Percentiles rank a stretch among this genome's conserved stretches.
These are phyloP conservation scores for Chromobotia macracanthus DNA, from an alignment of 2,797 vertebrate genomes.

Conservation along the genomic window DNA sequence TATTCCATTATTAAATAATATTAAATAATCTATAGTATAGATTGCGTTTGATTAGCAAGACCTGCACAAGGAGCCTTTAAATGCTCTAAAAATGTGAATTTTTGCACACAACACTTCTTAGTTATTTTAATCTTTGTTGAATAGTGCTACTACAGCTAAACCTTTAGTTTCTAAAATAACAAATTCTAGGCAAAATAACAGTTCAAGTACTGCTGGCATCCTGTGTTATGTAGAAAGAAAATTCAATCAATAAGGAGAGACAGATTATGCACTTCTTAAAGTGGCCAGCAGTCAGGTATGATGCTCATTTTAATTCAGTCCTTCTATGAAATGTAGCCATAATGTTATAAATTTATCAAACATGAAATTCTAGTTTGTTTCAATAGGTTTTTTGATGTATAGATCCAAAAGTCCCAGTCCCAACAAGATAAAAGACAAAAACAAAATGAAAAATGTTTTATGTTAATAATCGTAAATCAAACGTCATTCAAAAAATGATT, in stretches of 20 bases:
- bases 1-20: neutral
- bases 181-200: neutral
- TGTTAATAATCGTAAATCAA: neutral
- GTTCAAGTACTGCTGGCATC: neutral
- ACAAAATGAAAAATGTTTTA: neutral
- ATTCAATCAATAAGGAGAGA: neutral
- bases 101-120: neutral
- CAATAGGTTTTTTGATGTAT: neutral
- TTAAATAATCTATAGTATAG: neutral
- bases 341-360: neutral
- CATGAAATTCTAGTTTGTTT: neutral
- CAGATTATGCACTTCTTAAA: neutral
- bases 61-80: neutral
- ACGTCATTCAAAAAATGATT: neutral
- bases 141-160: neutral
- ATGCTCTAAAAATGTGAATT: neutral
- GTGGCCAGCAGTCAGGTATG: no score
- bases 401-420: neutral
- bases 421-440: neutral
- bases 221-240: neutral
- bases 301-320: neutral
- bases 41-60: no score
- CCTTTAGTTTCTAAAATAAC: neutral
- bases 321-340: neutral
- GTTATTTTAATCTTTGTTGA: neutral